Evolutionary conservation across 2,797 vertebrate species (phyloP), one percentile per base, ranked within the genome.

Genomic region (Semaprochilodus insignis): DNA sequence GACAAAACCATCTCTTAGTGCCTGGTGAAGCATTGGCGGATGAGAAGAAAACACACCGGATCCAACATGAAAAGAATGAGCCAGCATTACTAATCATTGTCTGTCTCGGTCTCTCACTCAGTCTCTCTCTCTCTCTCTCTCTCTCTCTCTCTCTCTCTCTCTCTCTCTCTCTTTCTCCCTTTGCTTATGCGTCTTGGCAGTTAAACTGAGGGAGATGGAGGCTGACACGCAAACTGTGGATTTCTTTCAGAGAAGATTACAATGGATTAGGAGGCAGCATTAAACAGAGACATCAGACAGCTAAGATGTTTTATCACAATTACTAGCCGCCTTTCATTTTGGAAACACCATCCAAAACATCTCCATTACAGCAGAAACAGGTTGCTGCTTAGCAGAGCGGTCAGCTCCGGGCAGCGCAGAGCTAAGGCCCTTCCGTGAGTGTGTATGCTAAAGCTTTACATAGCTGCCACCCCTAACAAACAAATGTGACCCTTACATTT

Each of bases 241-340:
- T 76, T 57, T 79, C 62, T 74, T 77, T 80, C 77, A 17, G 36
- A 51, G 62, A 62, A 86, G 77, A 82, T 86, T 86, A 85, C 40
- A 78, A 60, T 76, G 60, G 74, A 83, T 83, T 77, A 79, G 69
- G 81, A 21, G 34, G 23, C 60, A 74, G n/a, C 65, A 21, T 79
- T 78, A 74, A 51, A 80, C 36, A 40, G 60, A 62, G 67, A 66
- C 74, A 70, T 59, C 74, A 78, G 16, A 25, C 14, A 80, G 73
- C 72, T 36, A 81, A 83, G 66, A 77, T 77, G 54, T 73, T 77
- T 31, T 69, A 59, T 78, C 59, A 84, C 67, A 77, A 44, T 57
- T 69, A 80, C 31, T 72, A 59, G 62, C 36, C 84, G 48, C 31
- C 69, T 75, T 75, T 78, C 73, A 63, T 60, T 59, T n/a, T 44